A percentile compares a stretch with the other conserved stretches of the same genome.
Conservation (phyloP, 2,797 vertebrate genomes). For the Liparis tanakae region DNA sequence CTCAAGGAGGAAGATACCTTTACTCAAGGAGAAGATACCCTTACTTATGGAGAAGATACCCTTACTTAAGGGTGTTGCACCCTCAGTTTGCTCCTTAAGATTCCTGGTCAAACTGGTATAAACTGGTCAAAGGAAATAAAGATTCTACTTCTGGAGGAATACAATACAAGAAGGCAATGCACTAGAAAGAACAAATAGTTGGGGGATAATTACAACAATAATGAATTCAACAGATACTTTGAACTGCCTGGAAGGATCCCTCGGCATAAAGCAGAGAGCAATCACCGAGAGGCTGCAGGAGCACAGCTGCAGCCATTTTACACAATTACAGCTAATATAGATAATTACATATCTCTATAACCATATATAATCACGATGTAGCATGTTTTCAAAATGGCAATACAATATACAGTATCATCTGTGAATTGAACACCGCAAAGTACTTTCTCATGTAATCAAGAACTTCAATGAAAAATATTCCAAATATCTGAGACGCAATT, state of each 20-base stretch:
- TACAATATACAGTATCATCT: neutral
- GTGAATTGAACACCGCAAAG: neutral
- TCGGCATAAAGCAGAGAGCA: neutral
- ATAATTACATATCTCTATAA: neutral
- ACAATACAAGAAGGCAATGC: neutral
- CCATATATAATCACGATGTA: neutral
- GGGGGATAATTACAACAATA: neutral
- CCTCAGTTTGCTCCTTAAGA: neutral
- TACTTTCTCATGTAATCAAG: neutral
- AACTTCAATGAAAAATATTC: neutral
- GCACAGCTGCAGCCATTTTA: neutral
- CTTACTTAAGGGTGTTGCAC: neutral
- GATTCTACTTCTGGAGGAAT: neutral
- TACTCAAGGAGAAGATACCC: no score
- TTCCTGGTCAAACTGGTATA: no score
- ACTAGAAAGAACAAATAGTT: neutral
- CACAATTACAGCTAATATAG: neutral
- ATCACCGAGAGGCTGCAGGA: neutral
- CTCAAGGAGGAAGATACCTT: no score
- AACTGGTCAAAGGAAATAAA: neutral
- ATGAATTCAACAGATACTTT: neutral
- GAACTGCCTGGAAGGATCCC: neutral
- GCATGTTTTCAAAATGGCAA: neutral
- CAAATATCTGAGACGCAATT: neutral
- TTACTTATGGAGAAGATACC: no score